Conservation (phyloP, 2,797 vertebrate genomes). For the Sebastolobus altivelis region DNA sequence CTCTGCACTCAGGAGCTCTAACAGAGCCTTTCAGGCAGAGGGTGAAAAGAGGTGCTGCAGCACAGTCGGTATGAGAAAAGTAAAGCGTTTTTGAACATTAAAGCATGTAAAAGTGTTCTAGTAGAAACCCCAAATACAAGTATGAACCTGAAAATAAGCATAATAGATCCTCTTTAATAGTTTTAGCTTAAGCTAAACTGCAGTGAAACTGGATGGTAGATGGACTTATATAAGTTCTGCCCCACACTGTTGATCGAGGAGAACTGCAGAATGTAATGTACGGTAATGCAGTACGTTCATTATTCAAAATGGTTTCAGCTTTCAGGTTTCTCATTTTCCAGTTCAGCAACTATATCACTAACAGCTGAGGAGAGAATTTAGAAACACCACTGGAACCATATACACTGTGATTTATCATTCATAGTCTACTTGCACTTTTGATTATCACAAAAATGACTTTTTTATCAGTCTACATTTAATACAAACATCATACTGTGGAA, state of each 20-base stretch:
- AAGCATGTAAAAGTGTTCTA: too few relatives aligned
- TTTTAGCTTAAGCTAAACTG: neutral
- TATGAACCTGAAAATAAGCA: too few relatives aligned
- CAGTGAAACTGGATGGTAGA: neutral
- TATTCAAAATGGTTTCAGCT: slow-evolving; percentile 21
- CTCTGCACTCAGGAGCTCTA: neutral
- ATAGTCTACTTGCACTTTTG: neutral
- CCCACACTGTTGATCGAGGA: neutral
- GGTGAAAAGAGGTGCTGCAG: too few relatives aligned
- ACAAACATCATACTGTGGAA: neutral
- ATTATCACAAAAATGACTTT: neutral
- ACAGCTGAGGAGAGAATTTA: neutral
- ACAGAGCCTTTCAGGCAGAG: too few relatives aligned
- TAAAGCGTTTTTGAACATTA: too few relatives aligned
- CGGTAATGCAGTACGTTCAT: neutral
- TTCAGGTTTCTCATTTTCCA: slow-evolving; percentile 31
- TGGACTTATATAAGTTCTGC: neutral
- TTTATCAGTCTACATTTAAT: neutral
- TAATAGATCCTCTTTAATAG: neutral
- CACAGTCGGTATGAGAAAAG: too few relatives aligned
- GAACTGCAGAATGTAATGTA: neutral
- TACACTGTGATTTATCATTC: slow-evolving; percentile 1
- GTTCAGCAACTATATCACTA: slow-evolving; percentile 1
- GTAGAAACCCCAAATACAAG: too few relatives aligned
- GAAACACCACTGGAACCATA: neutral